These are phyloP conservation scores for Argopecten irradians DNA, from an alignment of 1,140 invertebrate species.

Conservation along the genomic window DNA sequence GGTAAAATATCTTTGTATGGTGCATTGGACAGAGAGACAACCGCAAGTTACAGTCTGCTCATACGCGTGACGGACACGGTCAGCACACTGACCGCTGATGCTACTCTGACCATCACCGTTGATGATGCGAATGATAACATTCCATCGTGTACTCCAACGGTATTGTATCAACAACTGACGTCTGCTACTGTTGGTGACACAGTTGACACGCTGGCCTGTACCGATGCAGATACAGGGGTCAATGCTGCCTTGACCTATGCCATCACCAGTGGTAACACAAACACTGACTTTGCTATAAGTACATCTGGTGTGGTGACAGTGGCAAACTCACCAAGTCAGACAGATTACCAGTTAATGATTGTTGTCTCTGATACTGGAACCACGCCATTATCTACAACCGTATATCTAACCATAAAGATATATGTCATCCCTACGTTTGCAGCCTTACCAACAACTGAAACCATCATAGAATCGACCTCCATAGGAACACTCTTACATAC, in stretches of 20 bases:
- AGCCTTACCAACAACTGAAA: background rate
- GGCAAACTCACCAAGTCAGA: conserved; percentile 29
- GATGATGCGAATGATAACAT: conserved; percentile 52
- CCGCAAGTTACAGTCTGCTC: conserved; percentile 21
- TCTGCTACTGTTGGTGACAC: conserved; percentile 25
- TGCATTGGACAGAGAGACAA: conserved; percentile 35
- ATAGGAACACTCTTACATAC: conserved; percentile 26
- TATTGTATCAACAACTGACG: background rate
- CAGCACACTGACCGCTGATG: conserved; percentile 28
- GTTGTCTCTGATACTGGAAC: conserved; percentile 30
- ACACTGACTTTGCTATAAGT: conserved; percentile 33
- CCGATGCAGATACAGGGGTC: conserved; percentile 28
- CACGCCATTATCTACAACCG: background rate
- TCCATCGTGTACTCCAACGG: conserved; percentile 22
- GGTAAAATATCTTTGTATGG: conserved; percentile 31
- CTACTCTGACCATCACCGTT: conserved; percentile 79
- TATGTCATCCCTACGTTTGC: conserved; percentile 14
- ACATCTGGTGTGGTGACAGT: conserved; percentile 33
- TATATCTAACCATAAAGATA: background rate
- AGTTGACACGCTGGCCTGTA: background rate
- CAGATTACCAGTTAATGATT: conserved; percentile 35
- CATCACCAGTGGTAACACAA: conserved; percentile 39
- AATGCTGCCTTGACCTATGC: conserved; percentile 29
- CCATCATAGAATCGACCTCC: background rate
- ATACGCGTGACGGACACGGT: conserved; percentile 26